phyloP scores from a whole-genome alignment of 2,888 invertebrate species.

The Dorcus hopei region DNA sequence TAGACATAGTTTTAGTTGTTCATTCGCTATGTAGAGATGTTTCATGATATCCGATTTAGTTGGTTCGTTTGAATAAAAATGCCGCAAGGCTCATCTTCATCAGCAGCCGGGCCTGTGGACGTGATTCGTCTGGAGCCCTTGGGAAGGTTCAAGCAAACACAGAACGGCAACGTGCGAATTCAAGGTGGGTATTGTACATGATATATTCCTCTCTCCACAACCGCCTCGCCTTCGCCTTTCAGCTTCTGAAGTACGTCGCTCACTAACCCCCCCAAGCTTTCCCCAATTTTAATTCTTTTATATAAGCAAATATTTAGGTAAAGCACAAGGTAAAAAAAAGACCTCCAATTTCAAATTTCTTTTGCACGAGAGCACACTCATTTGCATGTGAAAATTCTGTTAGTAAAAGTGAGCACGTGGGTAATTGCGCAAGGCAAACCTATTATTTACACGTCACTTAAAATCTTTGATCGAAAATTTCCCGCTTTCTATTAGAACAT shows the following conservation, averaged over 20 bases:
- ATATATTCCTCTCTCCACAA: conserved; percentile 5
- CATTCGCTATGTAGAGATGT: conserved; percentile 29
- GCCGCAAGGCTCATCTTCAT: conserved; percentile 40
- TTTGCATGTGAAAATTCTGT: background rate
- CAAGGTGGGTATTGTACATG: conserved; percentile 39
- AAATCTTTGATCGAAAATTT: conserved; percentile 25
- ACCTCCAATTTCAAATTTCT: background rate
- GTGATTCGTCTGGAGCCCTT: conserved; percentile 64
- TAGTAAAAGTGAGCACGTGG: background rate
- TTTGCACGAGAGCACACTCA: conserved; percentile 7
- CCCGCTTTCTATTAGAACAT: conserved; percentile 23
- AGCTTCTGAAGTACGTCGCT: conserved; percentile 16
- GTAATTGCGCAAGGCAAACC: background rate
- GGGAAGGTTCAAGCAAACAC: conserved; percentile 61
- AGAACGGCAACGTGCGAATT: conserved; percentile 57
- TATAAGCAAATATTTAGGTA: background rate
- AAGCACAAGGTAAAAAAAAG: background rate
- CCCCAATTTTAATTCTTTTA: conserved; percentile 9
- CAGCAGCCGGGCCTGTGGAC: conserved; percentile 44
- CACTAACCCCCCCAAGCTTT: conserved; percentile 17
- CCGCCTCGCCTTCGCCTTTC: conserved; percentile 16
- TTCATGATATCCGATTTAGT: conserved; percentile 28
- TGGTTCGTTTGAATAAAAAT: conserved; percentile 31
- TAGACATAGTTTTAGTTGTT: conserved; percentile 22
- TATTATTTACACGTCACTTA: background rate